phyloP scores from a whole-genome alignment of 2,797 vertebrate genomes.

The Xenopus petersii region DNA sequence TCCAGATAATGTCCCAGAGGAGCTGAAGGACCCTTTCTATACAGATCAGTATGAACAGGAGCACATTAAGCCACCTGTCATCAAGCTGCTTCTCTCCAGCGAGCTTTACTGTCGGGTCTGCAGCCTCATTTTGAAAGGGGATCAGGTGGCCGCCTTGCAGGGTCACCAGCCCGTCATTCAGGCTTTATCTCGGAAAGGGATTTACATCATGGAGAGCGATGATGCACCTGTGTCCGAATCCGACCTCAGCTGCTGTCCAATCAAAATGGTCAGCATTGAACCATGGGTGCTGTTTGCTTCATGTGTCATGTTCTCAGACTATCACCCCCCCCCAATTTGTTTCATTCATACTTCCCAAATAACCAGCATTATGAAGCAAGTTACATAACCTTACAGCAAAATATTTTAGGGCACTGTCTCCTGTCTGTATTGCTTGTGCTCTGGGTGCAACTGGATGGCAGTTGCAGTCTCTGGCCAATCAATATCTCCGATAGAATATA shows the following conservation, averaged over 20 bases:
- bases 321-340: too few relatives aligned
- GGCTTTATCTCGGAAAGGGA: slow-evolving; percentile 90
- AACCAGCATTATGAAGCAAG: too few relatives aligned
- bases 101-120: slow-evolving; percentile 97
- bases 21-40: slow-evolving; percentile 93
- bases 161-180: slow-evolving; percentile 93
- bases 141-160: slow-evolving; percentile 87
- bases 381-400: too few relatives aligned
- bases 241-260: slow-evolving; percentile 82
- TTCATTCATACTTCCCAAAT: too few relatives aligned
- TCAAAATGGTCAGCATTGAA: slow-evolving; percentile 92
- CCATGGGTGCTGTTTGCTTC: too few relatives aligned
- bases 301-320: too few relatives aligned
- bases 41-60: slow-evolving; percentile 97
- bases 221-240: slow-evolving; percentile 84
- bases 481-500: too few relatives aligned
- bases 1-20: slow-evolving; percentile 92
- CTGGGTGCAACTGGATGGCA: too few relatives aligned
- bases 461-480: too few relatives aligned
- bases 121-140: slow-evolving; percentile 90
- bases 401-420: too few relatives aligned
- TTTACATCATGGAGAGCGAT: slow-evolving; percentile 94
- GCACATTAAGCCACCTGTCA: slow-evolving; percentile 94
- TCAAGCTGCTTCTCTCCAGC: slow-evolving; percentile 85
- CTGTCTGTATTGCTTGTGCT: too few relatives aligned